Evolutionary conservation across 2,888 invertebrate species (phyloP), one percentile per base, ranked within the genome.

Genomic region (Congeria kusceri): DNA sequence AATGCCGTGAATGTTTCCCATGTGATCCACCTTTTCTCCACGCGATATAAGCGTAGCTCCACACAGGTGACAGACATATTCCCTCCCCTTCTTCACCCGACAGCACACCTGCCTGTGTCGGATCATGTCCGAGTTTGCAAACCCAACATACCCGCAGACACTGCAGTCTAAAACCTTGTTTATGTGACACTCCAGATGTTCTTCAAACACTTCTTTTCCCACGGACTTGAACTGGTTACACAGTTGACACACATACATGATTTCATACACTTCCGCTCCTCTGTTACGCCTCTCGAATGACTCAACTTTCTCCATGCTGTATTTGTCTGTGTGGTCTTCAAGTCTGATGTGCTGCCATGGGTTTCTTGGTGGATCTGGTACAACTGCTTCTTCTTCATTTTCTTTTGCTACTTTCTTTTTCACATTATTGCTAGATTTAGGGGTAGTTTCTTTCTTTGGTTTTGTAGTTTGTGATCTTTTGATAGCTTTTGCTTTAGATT

Each of bases 201-300:
- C 59, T 53, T 76, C 76, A 57, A 76, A 61, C 59, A 59, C 57
- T n/a, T 70, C 65, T 49, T 65, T 76, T 15, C 56, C 68, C 28
- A 53, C 64, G 18, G 70, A 65, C 44, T 76, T 76, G 18, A 68
- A 76, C 23, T 64, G 46, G 27, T 69, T 66, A 70, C 76, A 76
- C 15, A 70, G 20, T 53, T 58, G 18, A 56, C 76, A 76, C 3
- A 64, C 59, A 39, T 66, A 76, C 29, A 76, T 27, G 49, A 70
- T 70, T 3, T 68, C 70, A 25, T 44, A 59, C 32, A 65, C 49
- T 47, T 78, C 72, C 28, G 47, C 72, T 7, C 75, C 75, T 18
- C 82, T 58, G 58, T 82, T 70, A 59, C 76, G 77, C 66, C 78
- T 75, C 28, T 70, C 75, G 71, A 72, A 78, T 15, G 82, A 82